Base-by-base conservation (phyloP, 2,113 vertebrate species). In the Ammospiza caudacuta region DNA sequence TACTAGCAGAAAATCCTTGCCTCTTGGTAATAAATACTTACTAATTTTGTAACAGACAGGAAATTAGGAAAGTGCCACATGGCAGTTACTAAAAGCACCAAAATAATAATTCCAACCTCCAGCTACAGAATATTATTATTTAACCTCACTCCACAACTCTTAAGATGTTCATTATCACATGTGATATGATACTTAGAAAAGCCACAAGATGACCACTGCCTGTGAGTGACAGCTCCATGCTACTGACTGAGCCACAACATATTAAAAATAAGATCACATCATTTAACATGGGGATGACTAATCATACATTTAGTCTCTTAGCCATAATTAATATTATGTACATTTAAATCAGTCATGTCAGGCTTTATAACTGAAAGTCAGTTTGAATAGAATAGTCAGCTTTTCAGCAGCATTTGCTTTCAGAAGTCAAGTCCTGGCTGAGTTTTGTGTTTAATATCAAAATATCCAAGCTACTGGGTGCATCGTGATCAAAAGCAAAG, bases 31-130 rank as follows among this genome's bases (percentile, higher is more conserved):
- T 81, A 96, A 86, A 86, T 75, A 90, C 58, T 85, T 87, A 28
- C 27, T 91, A 82, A 87, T 89, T 79, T 59, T 39, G 5, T 31
- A 83, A 66, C 46, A 95, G 83, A 92, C 18, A 89, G 33, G 15
- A 86, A 93, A 88, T 83, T 51, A 75, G 52, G 29, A 49, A 90
- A 95, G 72, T 47, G 29, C 55, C 58, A 67, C 51, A 90, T 39
- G 89, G 43, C 57, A 78, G 79, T 78, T 82, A 93, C 82, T 93
- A 92, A 90, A 88, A 90, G 39, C 63, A 86, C 12, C 25, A 70
- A 93, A 95, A 90, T 62, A 92, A 9, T 69, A 95, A 87, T 85
- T 88, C 41, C 62, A 95, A 73, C 37, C 58, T 76, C 77, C 66
- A 90, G 72, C 28, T 67, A 81, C 37, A 66, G 70, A 86, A 84